Percentiles rank a stretch among this genome's conserved stretches.
Evolutionary conservation across 2,888 invertebrate species (phyloP).

Genomic region (Cantharis rustica): DNA sequence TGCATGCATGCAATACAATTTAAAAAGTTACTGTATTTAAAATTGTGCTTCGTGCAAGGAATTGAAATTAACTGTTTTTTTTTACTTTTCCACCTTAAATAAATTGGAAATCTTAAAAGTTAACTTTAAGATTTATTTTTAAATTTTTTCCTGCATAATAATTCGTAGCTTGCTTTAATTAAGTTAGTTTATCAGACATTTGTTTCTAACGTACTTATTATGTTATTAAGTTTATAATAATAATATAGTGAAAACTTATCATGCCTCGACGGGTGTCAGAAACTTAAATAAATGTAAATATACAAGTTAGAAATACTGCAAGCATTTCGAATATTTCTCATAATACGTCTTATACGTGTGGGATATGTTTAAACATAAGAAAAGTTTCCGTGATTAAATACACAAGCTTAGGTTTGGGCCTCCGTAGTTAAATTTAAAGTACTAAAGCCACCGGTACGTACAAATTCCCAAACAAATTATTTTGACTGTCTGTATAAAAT

Average conservation of each 20-base stretch:
- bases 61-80: not conserved
- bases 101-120: not conserved
- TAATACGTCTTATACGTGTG: too few relatives aligned
- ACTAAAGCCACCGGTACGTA: too few relatives aligned
- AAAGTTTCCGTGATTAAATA: too few relatives aligned
- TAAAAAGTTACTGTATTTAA: not conserved
- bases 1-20: constrained; percentile 24
- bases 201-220: not conserved
- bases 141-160: not conserved
- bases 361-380: too few relatives aligned
- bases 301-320: not conserved
- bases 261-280: not conserved
- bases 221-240: not conserved
- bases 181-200: not conserved
- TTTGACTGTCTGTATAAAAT: too few relatives aligned
- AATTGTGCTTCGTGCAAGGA: not conserved
- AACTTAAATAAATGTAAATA: not conserved
- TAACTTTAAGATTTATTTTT: not conserved
- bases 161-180: not conserved
- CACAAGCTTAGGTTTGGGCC: too few relatives aligned
- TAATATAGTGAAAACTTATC: not conserved
- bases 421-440: too few relatives aligned
- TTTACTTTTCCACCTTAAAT: not conserved
- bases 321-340: not conserved
- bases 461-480: too few relatives aligned